Conservation (phyloP, 2,797 vertebrate species). For the Oceanodroma leucorhoa region DNA sequence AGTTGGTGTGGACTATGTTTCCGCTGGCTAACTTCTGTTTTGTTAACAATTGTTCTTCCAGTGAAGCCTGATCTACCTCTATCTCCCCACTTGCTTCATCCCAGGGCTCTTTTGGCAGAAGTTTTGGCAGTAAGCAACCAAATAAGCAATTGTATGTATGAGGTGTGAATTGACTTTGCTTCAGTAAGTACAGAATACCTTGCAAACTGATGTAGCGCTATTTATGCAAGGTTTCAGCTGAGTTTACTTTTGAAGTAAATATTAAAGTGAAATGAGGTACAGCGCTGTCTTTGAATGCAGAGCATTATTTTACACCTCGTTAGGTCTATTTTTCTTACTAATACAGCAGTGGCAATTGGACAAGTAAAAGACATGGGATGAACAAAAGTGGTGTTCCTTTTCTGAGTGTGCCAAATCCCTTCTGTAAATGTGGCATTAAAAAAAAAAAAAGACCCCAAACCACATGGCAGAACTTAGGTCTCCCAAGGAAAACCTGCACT, state of each 20-base stretch:
- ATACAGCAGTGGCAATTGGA: not conserved
- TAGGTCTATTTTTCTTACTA: conserved; percentile 38
- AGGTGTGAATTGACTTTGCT: conserved; percentile 23
- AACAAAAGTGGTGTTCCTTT: conserved; percentile 4
- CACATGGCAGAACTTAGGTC: not conserved
- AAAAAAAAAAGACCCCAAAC: not conserved
- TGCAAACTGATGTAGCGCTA: not conserved
- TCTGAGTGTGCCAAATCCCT: not conserved
- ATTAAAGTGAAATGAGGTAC: conserved; percentile 14
- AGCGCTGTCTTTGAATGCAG: not conserved
- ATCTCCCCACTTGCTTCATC: not conserved
- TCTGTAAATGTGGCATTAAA: conserved; percentile 41
- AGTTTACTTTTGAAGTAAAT: conserved; percentile 54
- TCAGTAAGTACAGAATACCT: conserved; percentile 10
- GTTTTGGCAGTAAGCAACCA: not conserved
- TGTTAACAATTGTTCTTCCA: not conserved
- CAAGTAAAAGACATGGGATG: conserved; percentile 4
- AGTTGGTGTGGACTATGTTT: not conserved
- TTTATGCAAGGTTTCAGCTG: conserved; percentile 21
- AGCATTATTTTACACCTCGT: conserved; percentile 33
- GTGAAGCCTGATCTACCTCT: not conserved
- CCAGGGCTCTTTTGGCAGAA: not conserved
- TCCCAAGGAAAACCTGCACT: not conserved
- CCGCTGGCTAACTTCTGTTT: not conserved
- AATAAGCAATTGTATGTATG: not conserved